Conservation (phyloP, 2,888 invertebrate species). For the Chrysina gloriosa region DNA sequence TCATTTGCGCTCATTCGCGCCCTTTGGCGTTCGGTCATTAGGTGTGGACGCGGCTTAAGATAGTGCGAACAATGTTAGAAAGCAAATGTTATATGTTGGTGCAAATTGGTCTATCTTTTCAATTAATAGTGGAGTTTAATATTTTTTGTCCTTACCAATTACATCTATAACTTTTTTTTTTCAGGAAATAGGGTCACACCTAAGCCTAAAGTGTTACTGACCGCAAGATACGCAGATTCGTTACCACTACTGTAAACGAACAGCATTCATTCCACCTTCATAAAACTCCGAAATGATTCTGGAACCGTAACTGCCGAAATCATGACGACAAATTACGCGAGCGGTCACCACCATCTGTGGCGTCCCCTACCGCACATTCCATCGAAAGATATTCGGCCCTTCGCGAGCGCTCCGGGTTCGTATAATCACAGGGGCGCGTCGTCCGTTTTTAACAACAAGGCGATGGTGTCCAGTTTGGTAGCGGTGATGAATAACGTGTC, state of each 20-base stretch:
- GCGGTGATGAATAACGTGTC: constrained; percentile 38
- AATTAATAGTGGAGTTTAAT: too few relatives aligned
- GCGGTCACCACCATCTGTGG: constrained; percentile 56
- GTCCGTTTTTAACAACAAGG: constrained; percentile 31
- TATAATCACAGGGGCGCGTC: constrained; percentile 15
- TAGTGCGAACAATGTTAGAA: too few relatives aligned
- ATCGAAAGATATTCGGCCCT: constrained; percentile 50
- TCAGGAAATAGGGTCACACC: neutral
- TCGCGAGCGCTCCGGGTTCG: constrained; percentile 41
- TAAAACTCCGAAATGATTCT: constrained; percentile 22
- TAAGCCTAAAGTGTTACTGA: neutral
- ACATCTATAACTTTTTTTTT: too few relatives aligned
- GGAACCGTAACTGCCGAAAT: constrained; percentile 20
- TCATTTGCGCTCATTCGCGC: too few relatives aligned
- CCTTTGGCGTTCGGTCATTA: too few relatives aligned
- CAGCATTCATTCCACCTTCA: neutral
- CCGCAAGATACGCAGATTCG: neutral
- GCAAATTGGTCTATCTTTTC: too few relatives aligned
- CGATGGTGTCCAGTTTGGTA: constrained; percentile 40
- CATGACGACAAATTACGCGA: constrained; percentile 53
- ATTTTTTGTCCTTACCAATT: too few relatives aligned
- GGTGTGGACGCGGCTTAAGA: too few relatives aligned
- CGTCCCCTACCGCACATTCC: constrained; percentile 56
- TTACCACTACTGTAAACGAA: neutral
- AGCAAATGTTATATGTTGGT: too few relatives aligned